Conservation (phyloP, 2,888 invertebrate genomes). For the Pollenia griseotomentosa region DNA sequence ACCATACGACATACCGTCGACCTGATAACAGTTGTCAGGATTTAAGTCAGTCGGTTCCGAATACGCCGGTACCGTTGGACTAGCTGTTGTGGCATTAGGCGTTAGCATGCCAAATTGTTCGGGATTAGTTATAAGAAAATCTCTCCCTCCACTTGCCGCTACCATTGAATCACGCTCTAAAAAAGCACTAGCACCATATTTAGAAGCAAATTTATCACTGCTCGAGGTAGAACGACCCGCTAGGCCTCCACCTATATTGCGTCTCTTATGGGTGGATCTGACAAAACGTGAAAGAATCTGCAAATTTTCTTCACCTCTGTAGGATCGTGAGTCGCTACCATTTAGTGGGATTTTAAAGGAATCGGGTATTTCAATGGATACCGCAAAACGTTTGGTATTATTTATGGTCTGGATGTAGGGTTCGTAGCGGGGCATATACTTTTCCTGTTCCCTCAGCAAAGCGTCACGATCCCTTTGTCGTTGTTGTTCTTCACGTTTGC, state of each 20-base stretch:
- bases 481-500: constrained; percentile 81
- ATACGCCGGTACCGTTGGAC: constrained; percentile 78
- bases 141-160: constrained; percentile 78
- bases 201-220: constrained; percentile 75
- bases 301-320: constrained; percentile 72
- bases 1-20: constrained; percentile 82
- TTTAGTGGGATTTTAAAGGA: constrained; percentile 79
- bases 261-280: constrained; percentile 80
- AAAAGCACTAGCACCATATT: constrained; percentile 77
- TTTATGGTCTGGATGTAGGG: constrained; percentile 82
- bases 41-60: constrained; percentile 83
- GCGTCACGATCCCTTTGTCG: constrained; percentile 81
- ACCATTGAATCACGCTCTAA: constrained; percentile 78
- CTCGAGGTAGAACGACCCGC: constrained; percentile 71
- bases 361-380: constrained; percentile 82
- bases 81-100: constrained; percentile 76
- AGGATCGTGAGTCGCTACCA: constrained; percentile 62
- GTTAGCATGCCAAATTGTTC: constrained; percentile 77
- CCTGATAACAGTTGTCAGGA: constrained; percentile 83
- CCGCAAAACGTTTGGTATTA: constrained; percentile 82
- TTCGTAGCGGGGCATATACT: constrained; percentile 80
- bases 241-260: constrained; percentile 78
- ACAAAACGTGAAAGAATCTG: constrained; percentile 79
- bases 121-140: constrained; percentile 79
- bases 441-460: constrained; percentile 80